Percentiles rank a stretch among this genome's conserved stretches.
phyloP scores from a whole-genome alignment of 2,113 vertebrate species.

The Verasper variegatus region DNA sequence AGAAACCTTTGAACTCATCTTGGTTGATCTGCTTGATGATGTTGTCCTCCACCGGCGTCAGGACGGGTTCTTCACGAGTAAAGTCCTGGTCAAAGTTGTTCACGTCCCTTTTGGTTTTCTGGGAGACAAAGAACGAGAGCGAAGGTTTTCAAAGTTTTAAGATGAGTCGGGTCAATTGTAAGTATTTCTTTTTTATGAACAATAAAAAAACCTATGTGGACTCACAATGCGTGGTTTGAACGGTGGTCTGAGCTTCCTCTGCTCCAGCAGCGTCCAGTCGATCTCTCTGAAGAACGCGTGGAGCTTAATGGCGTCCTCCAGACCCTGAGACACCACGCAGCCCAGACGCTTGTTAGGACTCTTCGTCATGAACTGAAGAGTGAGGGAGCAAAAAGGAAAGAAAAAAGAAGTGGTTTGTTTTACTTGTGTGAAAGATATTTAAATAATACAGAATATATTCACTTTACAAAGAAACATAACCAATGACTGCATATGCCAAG shows the following conservation, averaged over 20 bases:
- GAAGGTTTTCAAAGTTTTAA: background rate
- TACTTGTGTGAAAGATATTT: too few species aligned
- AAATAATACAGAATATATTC: too few species aligned
- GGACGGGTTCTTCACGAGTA: conserved; percentile 94
- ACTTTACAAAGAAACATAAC: too few species aligned
- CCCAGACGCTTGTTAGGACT: conserved; percentile 94
- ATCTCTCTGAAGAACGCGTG: conserved; percentile 98
- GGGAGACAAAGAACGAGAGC: conserved; percentile 10
- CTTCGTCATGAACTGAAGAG: conserved; percentile 96
- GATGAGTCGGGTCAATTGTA: background rate
- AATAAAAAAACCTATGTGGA: conserved; percentile 34
- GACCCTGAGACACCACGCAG: conserved; percentile 89
- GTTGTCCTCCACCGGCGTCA: conserved; percentile 92
- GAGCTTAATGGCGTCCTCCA: conserved; percentile 94
- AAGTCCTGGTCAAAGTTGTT: conserved; percentile 99
- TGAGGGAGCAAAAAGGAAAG: background rate
- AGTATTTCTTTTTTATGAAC: background rate
- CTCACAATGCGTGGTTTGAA: conserved; percentile 99
- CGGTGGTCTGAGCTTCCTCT: conserved; percentile 93
- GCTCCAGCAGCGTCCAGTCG: conserved; percentile 96
- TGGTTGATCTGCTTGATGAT: conserved; percentile 99
- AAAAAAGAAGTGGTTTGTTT: background rate
- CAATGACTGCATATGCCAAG: too few species aligned
- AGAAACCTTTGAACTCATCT: conserved; percentile 99
- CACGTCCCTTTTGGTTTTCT: conserved; percentile 99